Base-by-base conservation (phyloP, 1,140 invertebrate genomes). In the Drosophila obscura region DNA sequence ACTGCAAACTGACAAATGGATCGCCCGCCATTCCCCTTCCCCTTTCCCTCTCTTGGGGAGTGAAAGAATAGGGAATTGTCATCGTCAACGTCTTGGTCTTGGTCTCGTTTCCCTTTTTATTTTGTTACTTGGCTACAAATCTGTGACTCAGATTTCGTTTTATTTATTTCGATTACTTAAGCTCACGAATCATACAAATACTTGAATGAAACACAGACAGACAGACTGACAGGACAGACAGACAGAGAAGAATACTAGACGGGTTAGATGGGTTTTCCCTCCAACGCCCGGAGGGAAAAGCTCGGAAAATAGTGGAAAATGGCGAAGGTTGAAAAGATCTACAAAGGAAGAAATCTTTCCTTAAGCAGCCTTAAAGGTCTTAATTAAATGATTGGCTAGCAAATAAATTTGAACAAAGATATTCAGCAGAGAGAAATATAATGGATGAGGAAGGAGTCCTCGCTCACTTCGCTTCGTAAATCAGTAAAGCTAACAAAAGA, bases 161-260 rank as follows among this genome's bases (percentile, higher is more conserved):
- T 64, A 71, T 83, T 79, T 78, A 79, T 82, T 79, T 79, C 69
- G 80, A 83, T 83, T 83, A 82, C 80, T 82, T 79, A 79, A 82
- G 79, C 67, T 69, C 76, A 50, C 57, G 63, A 66, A 80, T 66
- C 63, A 80, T 71, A 75, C 60, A 80, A 80, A 59, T 63, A 64
- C 49, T 65, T 51, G 67, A 77, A 73, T 59, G 60, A 48, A 59
- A 19, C 53, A 62, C 39, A 73, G 62, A 39, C 11, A 11, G 35
- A 39, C 16, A 19, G 11, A 22, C 16, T 13, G 11, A 22, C 9
- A 0, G 13, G 2, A 13, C 9, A 13, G 60, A n/a, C 5, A 43
- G 53, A 26, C 39, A 69, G 61, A 66, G 50, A 66, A 11, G 35
- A 19, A 1, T 19, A 19, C 19, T 19, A 1, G 19, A 19, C 19